phyloP scores from a whole-genome alignment of 2,888 invertebrate species.

The Phyto melanocephala region DNA sequence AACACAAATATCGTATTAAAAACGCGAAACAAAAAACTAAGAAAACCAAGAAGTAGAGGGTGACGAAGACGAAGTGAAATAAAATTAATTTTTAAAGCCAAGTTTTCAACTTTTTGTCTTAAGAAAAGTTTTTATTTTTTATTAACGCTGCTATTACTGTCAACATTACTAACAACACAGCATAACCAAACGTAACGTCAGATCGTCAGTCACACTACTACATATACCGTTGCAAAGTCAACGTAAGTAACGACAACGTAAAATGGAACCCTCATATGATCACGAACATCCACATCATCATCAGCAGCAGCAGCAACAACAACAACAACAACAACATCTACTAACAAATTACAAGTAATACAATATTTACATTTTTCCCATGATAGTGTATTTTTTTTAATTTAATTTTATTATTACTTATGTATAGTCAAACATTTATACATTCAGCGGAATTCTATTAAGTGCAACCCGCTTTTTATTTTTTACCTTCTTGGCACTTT shows the following conservation, averaged over 20 bases:
- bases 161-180: conserved; percentile 58
- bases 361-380: conserved; percentile 77
- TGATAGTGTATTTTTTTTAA: conserved; percentile 69
- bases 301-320: conserved; percentile 74
- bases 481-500: too few relatives aligned
- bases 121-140: conserved; percentile 38
- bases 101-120: conserved; percentile 27
- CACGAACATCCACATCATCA: conserved; percentile 78
- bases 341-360: conserved; percentile 79
- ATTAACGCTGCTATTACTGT: conserved; percentile 51
- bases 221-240: conserved; percentile 64
- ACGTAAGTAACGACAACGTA: conserved; percentile 66
- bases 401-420: conserved; percentile 40
- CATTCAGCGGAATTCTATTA: conserved; percentile 14
- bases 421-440: conserved; percentile 24
- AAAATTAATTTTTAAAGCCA: conserved; percentile 34
- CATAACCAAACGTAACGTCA: conserved; percentile 25
- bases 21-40: conserved; percentile 2
- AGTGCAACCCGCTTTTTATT: too few relatives aligned
- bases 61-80: neutral
- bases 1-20: neutral
- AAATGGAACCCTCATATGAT: conserved; percentile 79
- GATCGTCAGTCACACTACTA: conserved; percentile 38
- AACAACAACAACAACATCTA: conserved; percentile 78
- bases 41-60: neutral